Evolutionary conservation across 2,888 invertebrate species (phyloP).

Genomic region (Ormyrus rosae): DNA sequence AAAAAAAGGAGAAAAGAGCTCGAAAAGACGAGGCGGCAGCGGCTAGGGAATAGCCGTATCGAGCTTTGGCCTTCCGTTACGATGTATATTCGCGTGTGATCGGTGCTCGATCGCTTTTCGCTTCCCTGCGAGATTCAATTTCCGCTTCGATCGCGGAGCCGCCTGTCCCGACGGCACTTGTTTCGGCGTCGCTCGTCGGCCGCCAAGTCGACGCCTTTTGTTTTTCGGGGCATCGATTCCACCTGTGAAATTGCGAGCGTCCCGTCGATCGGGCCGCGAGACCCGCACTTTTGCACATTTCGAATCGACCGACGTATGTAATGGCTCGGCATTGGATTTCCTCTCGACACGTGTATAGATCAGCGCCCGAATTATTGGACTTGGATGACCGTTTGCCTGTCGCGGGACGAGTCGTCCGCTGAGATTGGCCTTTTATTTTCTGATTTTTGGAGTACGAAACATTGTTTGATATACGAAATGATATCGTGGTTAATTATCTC

Average conservation of each 20-base stretch:
- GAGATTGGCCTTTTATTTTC: too few relatives aligned
- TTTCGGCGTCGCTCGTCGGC: conserved; percentile 32
- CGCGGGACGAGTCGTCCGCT: too few relatives aligned
- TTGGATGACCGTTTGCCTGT: too few relatives aligned
- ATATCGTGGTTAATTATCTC: too few relatives aligned
- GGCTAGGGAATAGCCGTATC: neutral
- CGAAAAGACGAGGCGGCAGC: neutral
- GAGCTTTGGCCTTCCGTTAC: neutral
- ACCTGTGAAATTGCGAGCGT: conserved; percentile 43
- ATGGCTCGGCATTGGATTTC: too few relatives aligned
- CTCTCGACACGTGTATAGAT: too few relatives aligned
- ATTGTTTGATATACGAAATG: too few relatives aligned
- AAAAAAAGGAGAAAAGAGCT: too few relatives aligned
- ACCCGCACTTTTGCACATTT: too few relatives aligned
- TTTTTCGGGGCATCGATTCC: conserved; percentile 54
- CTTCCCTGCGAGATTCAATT: conserved; percentile 52
- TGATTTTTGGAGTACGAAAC: too few relatives aligned
- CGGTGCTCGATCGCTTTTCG: conserved; percentile 37
- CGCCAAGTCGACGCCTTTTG: conserved; percentile 44
- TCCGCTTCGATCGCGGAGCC: conserved; percentile 36
- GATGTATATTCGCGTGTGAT: conserved; percentile 32
- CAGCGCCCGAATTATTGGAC: too few relatives aligned
- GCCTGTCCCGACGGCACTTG: neutral
- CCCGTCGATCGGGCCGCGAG: neutral
- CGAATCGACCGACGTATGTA: too few relatives aligned